These are phyloP conservation scores for Myiothlypis coronata DNA, from an alignment of 2,797 vertebrate genomes.

Conservation along the genomic window DNA sequence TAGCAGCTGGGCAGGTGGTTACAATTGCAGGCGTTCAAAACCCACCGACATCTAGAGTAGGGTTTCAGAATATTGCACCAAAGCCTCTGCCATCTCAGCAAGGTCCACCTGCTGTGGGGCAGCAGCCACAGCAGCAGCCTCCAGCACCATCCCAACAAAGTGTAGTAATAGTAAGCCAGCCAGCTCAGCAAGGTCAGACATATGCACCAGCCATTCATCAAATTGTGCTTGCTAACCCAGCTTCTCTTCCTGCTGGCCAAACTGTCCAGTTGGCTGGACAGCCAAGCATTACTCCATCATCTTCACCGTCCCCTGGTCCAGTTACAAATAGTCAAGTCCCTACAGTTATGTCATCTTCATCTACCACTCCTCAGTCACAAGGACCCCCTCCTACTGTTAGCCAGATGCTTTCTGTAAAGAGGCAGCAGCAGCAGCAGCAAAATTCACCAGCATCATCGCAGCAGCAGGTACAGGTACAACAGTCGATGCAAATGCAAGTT, in stretches of 20 bases:
- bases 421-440: slow-evolving; percentile 88
- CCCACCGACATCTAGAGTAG: slow-evolving; percentile 85
- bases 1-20: slow-evolving; percentile 84
- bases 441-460: slow-evolving; percentile 79
- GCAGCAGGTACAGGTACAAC: slow-evolving; percentile 77
- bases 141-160: slow-evolving; percentile 84
- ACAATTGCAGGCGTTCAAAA: slow-evolving; percentile 84
- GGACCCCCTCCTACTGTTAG: slow-evolving; percentile 89
- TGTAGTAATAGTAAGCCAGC: slow-evolving; percentile 91
- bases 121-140: slow-evolving; percentile 70
- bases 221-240: slow-evolving; percentile 93
- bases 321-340: slow-evolving; percentile 78
- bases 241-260: slow-evolving; percentile 83
- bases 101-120: slow-evolving; percentile 72
- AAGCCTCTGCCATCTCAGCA: slow-evolving; percentile 90
- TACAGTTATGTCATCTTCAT: slow-evolving; percentile 76
- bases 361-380: slow-evolving; percentile 81
- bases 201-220: slow-evolving; percentile 96
- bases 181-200: slow-evolving; percentile 86
- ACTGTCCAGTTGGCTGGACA: slow-evolving; percentile 90
- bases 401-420: slow-evolving; percentile 92
- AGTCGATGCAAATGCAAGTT: slow-evolving; percentile 79
- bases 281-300: slow-evolving; percentile 80
- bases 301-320: slow-evolving; percentile 79
- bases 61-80: slow-evolving; percentile 97